Base-by-base conservation (phyloP, 2,797 vertebrate genomes). In the Pangasius sanitwongsei region DNA sequence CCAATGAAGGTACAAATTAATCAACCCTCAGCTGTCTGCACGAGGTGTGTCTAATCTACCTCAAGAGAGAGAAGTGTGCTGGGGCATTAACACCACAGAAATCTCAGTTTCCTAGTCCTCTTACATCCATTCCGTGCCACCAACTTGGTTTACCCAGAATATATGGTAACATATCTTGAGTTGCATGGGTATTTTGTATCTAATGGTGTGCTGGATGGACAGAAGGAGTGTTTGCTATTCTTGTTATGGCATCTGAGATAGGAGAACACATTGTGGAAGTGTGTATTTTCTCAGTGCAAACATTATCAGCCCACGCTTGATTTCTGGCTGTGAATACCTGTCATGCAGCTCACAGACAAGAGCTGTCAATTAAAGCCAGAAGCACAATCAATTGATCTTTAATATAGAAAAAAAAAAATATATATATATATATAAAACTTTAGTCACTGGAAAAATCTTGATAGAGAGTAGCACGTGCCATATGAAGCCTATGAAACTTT, bases 351-450 rank as follows among this genome's bases (percentile, higher is more conserved):
- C 41, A 87, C 74, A 78, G 67, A 55, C n/a, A 50, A 69, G 34
- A 61, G 28, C 37, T 61, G 34, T 65, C 37, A 59, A 53, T 65
- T 25, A 83, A 59, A 87, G 13, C 18, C 25, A 77, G 93, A 92
- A 34, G 37, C 11, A 34, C 9, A 80, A 55, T 18, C 25, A 28
- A 94, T 94, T 95, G 95, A 93, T 28, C 28, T 63, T 9, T 28
- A 63, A 63, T 25, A 23, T 5, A 44, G 4, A n/a, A n/a, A n/a
- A n/a, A n/a, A n/a, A n/a, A n/a, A n/a, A n/a, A 53, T 6, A n/a
- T 61, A 61, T 25, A 20, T 0, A 41, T 16, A n/a, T 8, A 80
- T n/a, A 77, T n/a, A 55, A 0, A 8, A 18, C 20, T 78, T 78
- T 6, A 78, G 50, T 31, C 1, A 82, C 55, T 12, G 13, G 72